Conservation (phyloP, 2,113 vertebrate genomes). For the Bambusicola thoracicus region DNA sequence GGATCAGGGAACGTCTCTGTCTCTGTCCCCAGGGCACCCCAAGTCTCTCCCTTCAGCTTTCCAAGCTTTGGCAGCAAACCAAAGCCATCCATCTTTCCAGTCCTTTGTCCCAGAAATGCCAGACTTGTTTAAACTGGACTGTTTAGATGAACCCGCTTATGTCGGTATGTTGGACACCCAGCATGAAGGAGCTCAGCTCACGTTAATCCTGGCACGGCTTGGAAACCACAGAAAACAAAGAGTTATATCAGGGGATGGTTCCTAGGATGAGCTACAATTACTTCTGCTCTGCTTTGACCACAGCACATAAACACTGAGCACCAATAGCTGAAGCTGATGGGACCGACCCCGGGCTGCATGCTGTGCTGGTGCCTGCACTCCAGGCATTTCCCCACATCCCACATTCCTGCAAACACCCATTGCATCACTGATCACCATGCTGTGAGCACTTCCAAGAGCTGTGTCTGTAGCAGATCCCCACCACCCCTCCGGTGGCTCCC, state of each 20-base stretch:
- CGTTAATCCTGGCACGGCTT: not conserved
- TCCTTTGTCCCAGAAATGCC: not conserved
- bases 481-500: not conserved
- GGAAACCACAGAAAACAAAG: not conserved
- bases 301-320: accelerated
- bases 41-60: not conserved
- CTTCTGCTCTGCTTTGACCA: not conserved
- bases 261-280: not conserved
- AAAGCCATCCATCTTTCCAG: not conserved
- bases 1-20: accelerated
- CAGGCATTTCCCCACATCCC: not conserved
- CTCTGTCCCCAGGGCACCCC: not conserved
- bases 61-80: not conserved
- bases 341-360: accelerated
- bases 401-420: not conserved
- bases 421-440: not conserved
- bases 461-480: not conserved
- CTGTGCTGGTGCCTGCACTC: not conserved
- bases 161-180: not conserved
- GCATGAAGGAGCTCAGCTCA: not conserved
- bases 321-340: accelerated
- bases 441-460: not conserved
- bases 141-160: not conserved
- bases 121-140: constrained; percentile 12
- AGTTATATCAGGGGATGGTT: constrained; percentile 3